Evolutionary conservation across 2,113 vertebrate genomes (phyloP), one percentile per base, ranked within the genome.

Genomic region (Megaceryle torquata): DNA sequence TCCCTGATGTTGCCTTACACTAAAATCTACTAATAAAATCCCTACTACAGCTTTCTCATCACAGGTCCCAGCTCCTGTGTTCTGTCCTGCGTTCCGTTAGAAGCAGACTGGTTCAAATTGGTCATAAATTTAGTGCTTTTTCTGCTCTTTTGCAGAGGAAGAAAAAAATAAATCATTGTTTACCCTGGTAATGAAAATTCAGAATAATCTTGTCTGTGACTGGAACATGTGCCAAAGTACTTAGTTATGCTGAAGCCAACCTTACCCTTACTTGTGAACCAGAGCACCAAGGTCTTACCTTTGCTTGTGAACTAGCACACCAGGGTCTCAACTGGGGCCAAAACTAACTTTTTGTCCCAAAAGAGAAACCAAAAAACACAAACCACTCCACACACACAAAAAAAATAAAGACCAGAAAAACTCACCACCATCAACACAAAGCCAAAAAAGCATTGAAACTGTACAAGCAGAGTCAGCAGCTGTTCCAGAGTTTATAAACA

Each of bases 61-160:
- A 48, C 17, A 1, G 2, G 28, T 57, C 28, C 13, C 37, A 69
- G 28, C 22, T 82, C 44, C 43, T 53, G 26, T 0, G 0, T 21
- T 79, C 59, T 67, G 44, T 11, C 72, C 29, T 2, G 0, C 1
- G 9, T 12, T 46, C 44, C 41, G 28, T 21, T 39, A 44, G 28
- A 20, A 65, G 17, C 13, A 61, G 21, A 6, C 5, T 41, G 26
- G 28, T 13, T 81, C 60, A 59, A 11, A 16, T 0, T 31, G 53
- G 24, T 70, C 31, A n/a, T 0, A 53, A 17, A 50, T 75, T 82
- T 44, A 59, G 24, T 20, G 15, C 29, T 60, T 69, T 77, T 91
- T 31, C 28, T 89, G 33, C 16, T 51, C 22, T 11, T 7, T 60
- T 69, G 15, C 0, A 41, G 11, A 90, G 21, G 16, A 85, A 46